Evolutionary conservation across 2,888 invertebrate genomes (phyloP).

Genomic region (Cheilosia vernalis): DNA sequence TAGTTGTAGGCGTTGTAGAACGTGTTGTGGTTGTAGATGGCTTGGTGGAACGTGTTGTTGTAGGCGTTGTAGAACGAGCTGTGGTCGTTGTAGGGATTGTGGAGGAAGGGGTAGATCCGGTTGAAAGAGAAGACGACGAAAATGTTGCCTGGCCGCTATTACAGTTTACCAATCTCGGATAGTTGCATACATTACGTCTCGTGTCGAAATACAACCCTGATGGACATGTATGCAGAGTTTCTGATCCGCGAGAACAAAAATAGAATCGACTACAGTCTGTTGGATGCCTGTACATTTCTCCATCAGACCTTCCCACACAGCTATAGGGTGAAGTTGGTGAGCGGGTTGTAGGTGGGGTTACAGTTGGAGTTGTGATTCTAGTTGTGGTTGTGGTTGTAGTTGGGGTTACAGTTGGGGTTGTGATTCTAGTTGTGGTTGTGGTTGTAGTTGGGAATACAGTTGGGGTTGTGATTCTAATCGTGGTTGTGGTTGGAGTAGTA

Average conservation of each 20-base stretch:
- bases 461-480: too few species aligned
- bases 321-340: too few species aligned
- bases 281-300: constrained; percentile 8
- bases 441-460: too few species aligned
- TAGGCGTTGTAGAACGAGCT: background rate
- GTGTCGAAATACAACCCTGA: too few species aligned
- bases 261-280: constrained; percentile 8
- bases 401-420: background rate
- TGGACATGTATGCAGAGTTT: too few species aligned
- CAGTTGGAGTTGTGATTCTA: too few species aligned
- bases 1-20: background rate
- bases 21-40: background rate
- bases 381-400: too few species aligned
- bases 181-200: too few species aligned
- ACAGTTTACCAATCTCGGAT: background rate
- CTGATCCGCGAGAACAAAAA: constrained; percentile 4
- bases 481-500: too few species aligned
- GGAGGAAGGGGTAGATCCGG: background rate
- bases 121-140: too few species aligned
- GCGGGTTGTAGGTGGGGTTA: too few species aligned
- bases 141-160: background rate
- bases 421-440: background rate
- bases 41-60: background rate
- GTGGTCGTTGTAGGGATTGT: background rate
- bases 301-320: background rate